phyloP scores from a whole-genome alignment of 2,888 invertebrate species.

The Unio delphinus region DNA sequence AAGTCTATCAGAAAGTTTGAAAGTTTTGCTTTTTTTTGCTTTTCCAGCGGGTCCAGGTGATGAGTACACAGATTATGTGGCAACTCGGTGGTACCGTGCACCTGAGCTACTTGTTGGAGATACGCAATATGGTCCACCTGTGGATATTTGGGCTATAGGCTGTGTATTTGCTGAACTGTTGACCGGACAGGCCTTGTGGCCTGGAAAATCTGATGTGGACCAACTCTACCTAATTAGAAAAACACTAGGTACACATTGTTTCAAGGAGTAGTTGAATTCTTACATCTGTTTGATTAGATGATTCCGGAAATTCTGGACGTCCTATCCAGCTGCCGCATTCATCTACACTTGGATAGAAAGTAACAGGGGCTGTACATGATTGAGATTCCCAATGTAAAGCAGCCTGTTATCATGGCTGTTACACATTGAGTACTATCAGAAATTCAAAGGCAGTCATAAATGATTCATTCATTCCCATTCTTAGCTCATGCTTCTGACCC shows the following conservation, averaged over 20 bases:
- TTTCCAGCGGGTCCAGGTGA: slow-evolving; percentile 86
- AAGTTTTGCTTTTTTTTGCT: slow-evolving; percentile 37
- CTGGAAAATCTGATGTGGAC: slow-evolving; percentile 98
- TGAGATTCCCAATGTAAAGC: too few relatives aligned
- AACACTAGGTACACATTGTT: slow-evolving; percentile 79
- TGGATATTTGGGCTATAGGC: slow-evolving; percentile 98
- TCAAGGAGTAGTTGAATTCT: too few relatives aligned
- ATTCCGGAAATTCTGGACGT: too few relatives aligned
- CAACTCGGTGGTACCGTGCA: slow-evolving; percentile 98
- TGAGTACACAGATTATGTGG: slow-evolving; percentile 99
- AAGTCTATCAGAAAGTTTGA: background rate
- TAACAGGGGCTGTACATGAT: too few relatives aligned
- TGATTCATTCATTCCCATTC: too few relatives aligned
- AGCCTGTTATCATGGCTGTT: too few relatives aligned
- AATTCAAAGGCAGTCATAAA: too few relatives aligned
- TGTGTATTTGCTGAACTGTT: slow-evolving; percentile 75
- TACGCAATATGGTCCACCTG: slow-evolving; percentile 82
- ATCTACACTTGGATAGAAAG: too few relatives aligned
- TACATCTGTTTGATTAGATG: too few relatives aligned
- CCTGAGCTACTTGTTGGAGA: slow-evolving; percentile 98
- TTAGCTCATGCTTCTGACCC: too few relatives aligned
- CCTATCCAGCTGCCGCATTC: too few relatives aligned
- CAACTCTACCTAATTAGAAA: slow-evolving; percentile 95
- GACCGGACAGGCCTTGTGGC: slow-evolving; percentile 80
- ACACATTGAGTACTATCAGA: too few relatives aligned